Evolutionary conservation across 53 echinoderm and acorn worm species (phyloP), one percentile per base, ranked within the genome.

Genomic region (Holothuria leucospilota): DNA sequence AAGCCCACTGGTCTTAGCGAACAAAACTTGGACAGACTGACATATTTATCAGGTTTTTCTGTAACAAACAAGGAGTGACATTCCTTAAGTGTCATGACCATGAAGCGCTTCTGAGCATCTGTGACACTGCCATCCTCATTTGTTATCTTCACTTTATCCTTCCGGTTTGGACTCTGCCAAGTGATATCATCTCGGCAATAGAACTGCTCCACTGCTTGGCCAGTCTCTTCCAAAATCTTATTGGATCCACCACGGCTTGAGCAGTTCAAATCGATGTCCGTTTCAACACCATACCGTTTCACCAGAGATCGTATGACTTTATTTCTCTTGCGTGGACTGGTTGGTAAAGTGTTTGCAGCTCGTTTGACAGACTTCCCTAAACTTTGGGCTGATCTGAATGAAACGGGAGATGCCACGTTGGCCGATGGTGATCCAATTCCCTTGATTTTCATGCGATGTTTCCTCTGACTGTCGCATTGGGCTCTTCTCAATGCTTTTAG

Each of bases 91-190:
- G 86, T 86, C 25, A 86, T 6, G 39, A 86, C 61, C 14, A 86
- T 39, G 86, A 86, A 86, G 18, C 77, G 71, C 75, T 86, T 86
- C 49, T 74, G 86, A 86, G 61, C 77, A 61, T 77, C 59, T 4
- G n/a, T n/a, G n/a, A 68, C 61, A 23, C 77, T 86, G 5, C 25
- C 39, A 61, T 63, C 86, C 28, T 74, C 26, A 29, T 28, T 72
- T 29, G n/a, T 86, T 62, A 23, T 38, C n/a, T 34, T 75, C 28
- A 29, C 26, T 41, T 60, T 60, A 52, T 86, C 86, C 41, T 86
- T 86, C 40, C 86, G 71, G 62, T 77, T 77, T 23, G 77, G 72
- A 59, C 46, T 39, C 49, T 71, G 69, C 85, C 68, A 85, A 71
- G 86, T 71, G 58, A 85, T 66, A 49, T 77, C 75, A 77, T 86